Evolutionary conservation across 2,113 vertebrate species (phyloP), one percentile per base, ranked within the genome.

Genomic region (Petroica traversi): DNA sequence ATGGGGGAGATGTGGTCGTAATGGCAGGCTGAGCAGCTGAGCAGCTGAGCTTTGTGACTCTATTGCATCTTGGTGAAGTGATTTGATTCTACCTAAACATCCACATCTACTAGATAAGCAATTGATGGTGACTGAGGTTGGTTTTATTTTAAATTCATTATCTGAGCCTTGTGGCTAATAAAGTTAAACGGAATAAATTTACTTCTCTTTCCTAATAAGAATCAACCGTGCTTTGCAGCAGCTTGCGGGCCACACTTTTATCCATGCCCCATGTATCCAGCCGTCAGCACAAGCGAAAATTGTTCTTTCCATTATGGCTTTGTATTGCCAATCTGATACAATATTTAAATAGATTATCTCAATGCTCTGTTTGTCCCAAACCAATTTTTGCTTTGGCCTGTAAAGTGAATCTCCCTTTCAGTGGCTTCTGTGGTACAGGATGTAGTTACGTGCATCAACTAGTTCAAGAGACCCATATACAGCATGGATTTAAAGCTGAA

Each of bases 331-430:
- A 93, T 94, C 85, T 92, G 81, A 89, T 91, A 96, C 71, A 89
- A 88, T 91, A 96, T 96, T 92, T 96, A 97, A 92, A 92, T 52
- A 95, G 74, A 91, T 97, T 96, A 94, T 91, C 77, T 96, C 89
- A 76, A 58, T 93, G 79, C 86, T 94, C 74, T 88, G 61, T 89
- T 93, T 94, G 88, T 88, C 93, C 93, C 86, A 96, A 83, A 93
- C 78, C 88, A 93, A 77, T 95, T 96, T 96, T 92, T 94, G 49
- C 83, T 91, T 92, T 94, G 84, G 64, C 67, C 81, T 94, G n/a
- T 96, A 91, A 93, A 96, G 80, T 66, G 90, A 89, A 89, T 97
- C 83, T 96, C 85, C 82, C 71, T 95, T 81, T 96, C 79, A 91
- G 92, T 4, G 72, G 90, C 79, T 94, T 89, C 88, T 96, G 85